Evolutionary conservation across 2,797 vertebrate species (phyloP), one percentile per base, ranked within the genome.

Genomic region (Chaunax sp.): DNA sequence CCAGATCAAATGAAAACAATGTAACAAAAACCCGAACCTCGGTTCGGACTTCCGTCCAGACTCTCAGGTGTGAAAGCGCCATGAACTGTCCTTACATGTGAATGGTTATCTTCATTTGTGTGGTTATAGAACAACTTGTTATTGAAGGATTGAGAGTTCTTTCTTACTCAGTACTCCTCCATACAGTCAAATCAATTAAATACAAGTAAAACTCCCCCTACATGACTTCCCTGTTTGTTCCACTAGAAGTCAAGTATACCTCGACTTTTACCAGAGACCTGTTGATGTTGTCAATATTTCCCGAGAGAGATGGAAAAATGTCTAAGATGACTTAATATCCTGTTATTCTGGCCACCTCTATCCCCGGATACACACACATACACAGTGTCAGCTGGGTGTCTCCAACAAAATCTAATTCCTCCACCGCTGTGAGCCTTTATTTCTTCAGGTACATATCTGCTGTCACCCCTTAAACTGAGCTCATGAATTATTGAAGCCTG

Each of bases 401-500:
- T 50, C 28, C 4, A 3, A 23, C 40, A 55, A 59, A 77, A 81
- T 76, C 47, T 49, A 61, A 78, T 74, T 63, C 43, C 12, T n/a
- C 46, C 26, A 44, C 50, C 41, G 65, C 33, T 57, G 35, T 15
- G 3, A 13, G 67, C 63, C n/a, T 80, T 47, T 0, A 12, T 69
- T 60, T 69, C 46, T 65, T 50, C 51, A 68, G 44, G 75, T 72
- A 38, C 66, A 60, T 64, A 50, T 80, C 65, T 59, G 57, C 69
- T 11, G 0, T 66, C 64, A 33, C 45, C 76, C 72, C 70, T 83
- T 72, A 69, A 80, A 77, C 64, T 75, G 57, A 89, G 81, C 72
- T 78, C 78, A 84, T 90, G 82, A 84, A 88, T 91, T 89, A 87
- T 86, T 84, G 79, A 90, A 71, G 61, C 38, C 54, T 55, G 67